A percentile compares a stretch with the other conserved stretches of the same genome.
phyloP scores from a whole-genome alignment of 2,797 vertebrate genomes.

The Pseudochirops cupreus region DNA sequence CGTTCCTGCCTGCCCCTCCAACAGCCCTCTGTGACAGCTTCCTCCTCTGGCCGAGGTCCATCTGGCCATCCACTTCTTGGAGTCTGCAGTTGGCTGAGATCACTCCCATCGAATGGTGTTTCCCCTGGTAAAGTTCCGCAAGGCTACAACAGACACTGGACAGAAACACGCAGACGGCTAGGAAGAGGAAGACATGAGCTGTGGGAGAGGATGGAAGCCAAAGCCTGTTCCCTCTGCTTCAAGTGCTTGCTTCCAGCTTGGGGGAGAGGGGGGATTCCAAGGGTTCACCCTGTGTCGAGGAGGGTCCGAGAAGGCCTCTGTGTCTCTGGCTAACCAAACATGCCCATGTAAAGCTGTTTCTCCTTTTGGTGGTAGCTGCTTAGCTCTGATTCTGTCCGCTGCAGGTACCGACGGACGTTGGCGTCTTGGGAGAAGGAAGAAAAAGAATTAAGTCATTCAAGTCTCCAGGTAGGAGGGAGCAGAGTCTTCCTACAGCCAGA shows the following conservation, averaged over 20 bases:
- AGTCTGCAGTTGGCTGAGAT: background rate
- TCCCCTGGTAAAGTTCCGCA: background rate
- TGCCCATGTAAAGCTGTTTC: conserved; percentile 91
- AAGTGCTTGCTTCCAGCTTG: conserved; percentile 37
- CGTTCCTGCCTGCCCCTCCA: background rate
- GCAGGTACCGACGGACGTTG: conserved; percentile 90
- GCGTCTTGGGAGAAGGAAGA: conserved; percentile 84
- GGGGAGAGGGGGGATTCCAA: background rate
- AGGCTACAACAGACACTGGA: background rate
- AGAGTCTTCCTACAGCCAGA: background rate
- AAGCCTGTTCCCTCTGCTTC: conserved; percentile 26
- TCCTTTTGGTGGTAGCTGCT: conserved; percentile 89
- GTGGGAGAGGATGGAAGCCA: background rate
- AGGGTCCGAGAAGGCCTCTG: background rate
- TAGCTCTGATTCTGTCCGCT: conserved; percentile 89
- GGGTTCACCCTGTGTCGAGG: background rate
- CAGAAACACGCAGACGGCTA: conserved; percentile 8
- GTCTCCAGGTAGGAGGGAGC: background rate
- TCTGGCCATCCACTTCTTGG: background rate
- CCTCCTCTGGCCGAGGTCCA: background rate
- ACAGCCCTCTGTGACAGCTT: background rate
- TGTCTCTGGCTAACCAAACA: conserved; percentile 87
- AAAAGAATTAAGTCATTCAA: background rate
- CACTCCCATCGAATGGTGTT: background rate
- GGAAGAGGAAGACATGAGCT: background rate